Conservation (phyloP, 2,797 vertebrate species). For the Sebastes matsubarae region DNA sequence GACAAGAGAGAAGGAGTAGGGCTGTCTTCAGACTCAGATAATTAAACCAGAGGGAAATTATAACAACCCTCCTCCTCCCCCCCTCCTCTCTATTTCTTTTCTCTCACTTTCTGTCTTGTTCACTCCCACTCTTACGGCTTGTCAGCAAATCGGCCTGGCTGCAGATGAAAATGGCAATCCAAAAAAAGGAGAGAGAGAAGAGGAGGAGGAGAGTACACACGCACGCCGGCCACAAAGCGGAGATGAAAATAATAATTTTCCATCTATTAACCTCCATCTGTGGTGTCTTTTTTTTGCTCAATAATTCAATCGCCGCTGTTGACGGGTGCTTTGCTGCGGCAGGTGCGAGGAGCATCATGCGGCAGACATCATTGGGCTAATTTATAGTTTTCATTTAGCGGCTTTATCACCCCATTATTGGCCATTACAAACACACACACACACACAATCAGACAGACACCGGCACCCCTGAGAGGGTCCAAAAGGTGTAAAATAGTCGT, state of each 20-base stretch:
- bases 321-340: conserved; percentile 11
- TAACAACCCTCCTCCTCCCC: conserved; percentile 14
- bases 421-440: conserved; percentile 2
- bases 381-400: conserved; percentile 63
- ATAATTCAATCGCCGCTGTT: conserved; percentile 2
- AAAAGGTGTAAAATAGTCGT: background rate
- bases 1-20: conserved; percentile 37
- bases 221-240: conserved; percentile 34
- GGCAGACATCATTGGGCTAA: conserved; percentile 35
- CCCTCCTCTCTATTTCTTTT: background rate
- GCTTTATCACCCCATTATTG: conserved; percentile 55
- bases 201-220: background rate
- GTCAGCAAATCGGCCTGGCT: conserved; percentile 59
- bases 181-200: conserved; percentile 9
- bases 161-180: conserved; percentile 57
- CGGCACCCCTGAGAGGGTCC: background rate
- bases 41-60: conserved; percentile 82
- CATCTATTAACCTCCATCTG: conserved; percentile 51
- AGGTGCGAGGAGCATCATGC: conserved; percentile 20
- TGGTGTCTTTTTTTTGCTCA: background rate
- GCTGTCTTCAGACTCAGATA: conserved; percentile 65
- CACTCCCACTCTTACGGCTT: conserved; percentile 27
- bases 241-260: conserved; percentile 48
- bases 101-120: conserved; percentile 17
- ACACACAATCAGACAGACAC: background rate